phyloP scores from a whole-genome alignment of 2,113 vertebrate species.

The Prunella himalayana region DNA sequence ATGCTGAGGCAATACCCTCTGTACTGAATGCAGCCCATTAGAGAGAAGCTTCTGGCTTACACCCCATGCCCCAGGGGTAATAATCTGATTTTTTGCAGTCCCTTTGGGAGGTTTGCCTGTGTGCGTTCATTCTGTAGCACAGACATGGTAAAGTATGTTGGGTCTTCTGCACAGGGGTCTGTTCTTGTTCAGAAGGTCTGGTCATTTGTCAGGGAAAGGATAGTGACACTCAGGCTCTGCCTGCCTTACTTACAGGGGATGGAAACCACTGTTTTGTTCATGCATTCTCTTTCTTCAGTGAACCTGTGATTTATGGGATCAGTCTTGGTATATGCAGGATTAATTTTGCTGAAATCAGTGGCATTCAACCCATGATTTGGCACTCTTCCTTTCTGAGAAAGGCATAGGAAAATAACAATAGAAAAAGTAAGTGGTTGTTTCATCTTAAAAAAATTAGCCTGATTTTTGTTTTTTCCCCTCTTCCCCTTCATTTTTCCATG shows the following conservation, averaged over 20 bases:
- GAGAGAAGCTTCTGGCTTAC: background rate
- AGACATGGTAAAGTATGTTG: rapidly evolving
- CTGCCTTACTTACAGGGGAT: background rate
- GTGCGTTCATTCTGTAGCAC: background rate
- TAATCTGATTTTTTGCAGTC: background rate
- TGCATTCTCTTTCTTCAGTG: background rate
- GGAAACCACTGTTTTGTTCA: background rate
- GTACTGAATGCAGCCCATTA: background rate
- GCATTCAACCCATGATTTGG: background rate
- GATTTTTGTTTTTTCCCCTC: background rate
- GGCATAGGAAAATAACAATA: background rate
- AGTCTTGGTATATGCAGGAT: background rate
- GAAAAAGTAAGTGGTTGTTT: background rate
- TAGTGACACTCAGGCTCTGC: background rate
- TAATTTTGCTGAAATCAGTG: background rate
- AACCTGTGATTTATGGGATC: background rate
- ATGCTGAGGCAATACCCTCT: background rate
- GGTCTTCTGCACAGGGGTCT: background rate
- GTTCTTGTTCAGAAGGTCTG: background rate
- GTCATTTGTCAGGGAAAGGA: background rate
- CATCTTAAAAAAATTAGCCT: background rate
- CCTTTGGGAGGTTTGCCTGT: background rate
- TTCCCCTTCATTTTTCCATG: background rate
- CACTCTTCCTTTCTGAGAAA: background rate
- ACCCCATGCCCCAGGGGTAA: background rate